Evolutionary conservation across 2,797 vertebrate genomes (phyloP).

Genomic region (Leucoraja ocellata): DNA sequence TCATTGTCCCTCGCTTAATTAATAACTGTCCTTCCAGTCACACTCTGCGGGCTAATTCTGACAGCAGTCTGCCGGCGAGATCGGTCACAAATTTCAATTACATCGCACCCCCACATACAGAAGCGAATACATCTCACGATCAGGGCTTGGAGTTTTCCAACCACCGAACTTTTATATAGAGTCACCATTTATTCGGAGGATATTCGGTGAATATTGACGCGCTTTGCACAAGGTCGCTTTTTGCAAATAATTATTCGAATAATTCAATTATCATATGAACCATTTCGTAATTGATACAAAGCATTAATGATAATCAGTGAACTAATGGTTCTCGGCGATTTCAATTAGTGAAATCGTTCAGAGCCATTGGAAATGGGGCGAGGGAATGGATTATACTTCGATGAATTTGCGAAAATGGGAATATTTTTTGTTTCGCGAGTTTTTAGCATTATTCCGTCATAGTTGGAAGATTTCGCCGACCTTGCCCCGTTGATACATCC

Average conservation of each 20-base stretch:
- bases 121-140: background rate
- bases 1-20: slow-evolving; percentile 51
- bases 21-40: background rate
- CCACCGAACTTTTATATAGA: too few relatives aligned
- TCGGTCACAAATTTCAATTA: background rate
- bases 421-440: background rate
- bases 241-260: background rate
- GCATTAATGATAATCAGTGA: too few relatives aligned
- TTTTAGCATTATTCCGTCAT: background rate
- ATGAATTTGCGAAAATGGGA: background rate
- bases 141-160: background rate
- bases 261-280: background rate
- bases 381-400: background rate
- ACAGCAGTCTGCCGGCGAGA: slow-evolving; percentile 21
- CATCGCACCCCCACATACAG: background rate
- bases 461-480: background rate
- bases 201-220: too few relatives aligned
- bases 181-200: too few relatives aligned
- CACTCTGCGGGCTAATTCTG: background rate
- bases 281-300: background rate
- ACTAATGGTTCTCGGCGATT: background rate
- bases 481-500: background rate
- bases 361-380: background rate
- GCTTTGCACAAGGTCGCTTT: background rate
- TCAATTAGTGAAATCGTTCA: background rate